Evolutionary conservation across 2,113 vertebrate species (phyloP).

Genomic region (Uria aalge): DNA sequence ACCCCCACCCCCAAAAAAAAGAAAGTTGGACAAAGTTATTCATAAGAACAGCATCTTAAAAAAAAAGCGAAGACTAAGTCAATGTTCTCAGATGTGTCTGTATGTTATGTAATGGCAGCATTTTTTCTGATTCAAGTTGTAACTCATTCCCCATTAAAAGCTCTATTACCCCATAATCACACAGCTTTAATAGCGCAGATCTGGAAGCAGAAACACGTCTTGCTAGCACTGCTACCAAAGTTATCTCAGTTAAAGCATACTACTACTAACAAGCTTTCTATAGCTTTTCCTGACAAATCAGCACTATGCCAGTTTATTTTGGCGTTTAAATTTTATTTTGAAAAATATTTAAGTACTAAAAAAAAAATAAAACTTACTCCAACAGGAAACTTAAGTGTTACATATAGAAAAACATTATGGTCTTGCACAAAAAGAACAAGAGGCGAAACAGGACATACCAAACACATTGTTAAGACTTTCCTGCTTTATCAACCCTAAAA

Average conservation of each 20-base stretch:
- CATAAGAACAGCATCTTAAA: neutral
- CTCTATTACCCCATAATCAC: neutral
- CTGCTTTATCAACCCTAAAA: neutral
- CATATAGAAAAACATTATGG: rapidly evolving
- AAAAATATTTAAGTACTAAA: neutral
- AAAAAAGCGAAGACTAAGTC: neutral
- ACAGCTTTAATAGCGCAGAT: neutral
- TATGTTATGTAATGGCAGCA: neutral
- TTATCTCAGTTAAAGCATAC: neutral
- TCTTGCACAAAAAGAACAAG: neutral
- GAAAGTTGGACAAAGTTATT: slow-evolving; percentile 61
- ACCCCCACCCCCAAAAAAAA: slow-evolving; percentile 69
- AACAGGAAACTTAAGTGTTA: neutral
- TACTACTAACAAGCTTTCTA: neutral
- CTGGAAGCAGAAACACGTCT: neutral
- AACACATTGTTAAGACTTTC: neutral
- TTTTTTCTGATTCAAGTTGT: neutral
- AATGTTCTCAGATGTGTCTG: neutral
- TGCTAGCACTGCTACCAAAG: neutral
- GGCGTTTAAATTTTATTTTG: neutral
- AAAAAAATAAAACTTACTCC: neutral
- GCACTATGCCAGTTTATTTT: neutral
- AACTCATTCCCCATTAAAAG: neutral
- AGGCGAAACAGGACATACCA: neutral
- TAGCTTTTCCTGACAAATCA: neutral